A percentile compares a stretch with the other conserved stretches of the same genome.
These are phyloP conservation scores for Thymallus thymallus DNA, from an alignment of 2,113 vertebrate genomes.

Conservation along the genomic window DNA sequence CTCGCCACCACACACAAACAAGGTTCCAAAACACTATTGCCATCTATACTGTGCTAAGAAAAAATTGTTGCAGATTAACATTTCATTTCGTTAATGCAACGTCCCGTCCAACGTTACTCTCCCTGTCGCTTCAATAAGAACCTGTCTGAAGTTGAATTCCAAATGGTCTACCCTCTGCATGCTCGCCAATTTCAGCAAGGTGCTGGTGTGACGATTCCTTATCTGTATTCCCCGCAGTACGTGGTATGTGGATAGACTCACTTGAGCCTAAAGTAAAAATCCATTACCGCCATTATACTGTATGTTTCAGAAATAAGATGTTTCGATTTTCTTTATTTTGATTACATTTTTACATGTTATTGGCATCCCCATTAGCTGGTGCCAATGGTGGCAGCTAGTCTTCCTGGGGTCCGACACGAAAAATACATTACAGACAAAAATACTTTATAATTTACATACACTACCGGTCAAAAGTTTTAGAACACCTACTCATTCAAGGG, in stretches of 20 bases:
- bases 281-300: too few species aligned
- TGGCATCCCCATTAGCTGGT: too few species aligned
- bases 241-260: background rate
- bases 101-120: background rate
- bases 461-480: too few species aligned
- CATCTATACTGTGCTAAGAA: background rate
- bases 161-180: slow-evolving; percentile 18
- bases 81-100: background rate
- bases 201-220: slow-evolving; percentile 23
- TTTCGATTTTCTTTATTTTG: too few species aligned
- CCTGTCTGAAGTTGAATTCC: slow-evolving; percentile 29
- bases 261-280: too few species aligned
- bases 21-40: slow-evolving; percentile 1
- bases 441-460: too few species aligned
- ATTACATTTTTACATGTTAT: too few species aligned
- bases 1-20: background rate
- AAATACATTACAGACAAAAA: too few species aligned
- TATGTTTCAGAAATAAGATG: too few species aligned
- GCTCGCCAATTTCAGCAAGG: slow-evolving; percentile 55
- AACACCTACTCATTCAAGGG: too few species aligned
- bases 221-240: background rate
- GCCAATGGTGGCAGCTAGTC: too few species aligned
- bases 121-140: slow-evolving; percentile 11
- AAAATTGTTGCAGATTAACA: background rate
- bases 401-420: too few species aligned